Conservation (phyloP, 2,888 invertebrate genomes). For the Andrena hattorfiana region DNA sequence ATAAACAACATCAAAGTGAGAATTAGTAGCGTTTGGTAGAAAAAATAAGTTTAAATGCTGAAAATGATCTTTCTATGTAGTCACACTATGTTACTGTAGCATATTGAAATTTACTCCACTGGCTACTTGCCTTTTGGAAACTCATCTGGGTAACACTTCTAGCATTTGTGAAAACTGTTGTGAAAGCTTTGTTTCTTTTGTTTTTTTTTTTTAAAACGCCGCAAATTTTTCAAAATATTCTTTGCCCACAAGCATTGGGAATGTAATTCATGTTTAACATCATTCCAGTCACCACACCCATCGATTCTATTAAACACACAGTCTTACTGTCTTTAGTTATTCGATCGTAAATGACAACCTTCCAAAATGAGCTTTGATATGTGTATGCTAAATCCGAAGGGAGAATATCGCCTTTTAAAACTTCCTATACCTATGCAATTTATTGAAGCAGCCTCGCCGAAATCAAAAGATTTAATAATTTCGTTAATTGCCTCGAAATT, state of each 20-base stretch:
- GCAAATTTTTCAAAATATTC: neutral
- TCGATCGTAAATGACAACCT: neutral
- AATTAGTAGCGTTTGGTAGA: neutral
- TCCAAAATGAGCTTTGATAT: neutral
- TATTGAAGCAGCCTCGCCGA: neutral
- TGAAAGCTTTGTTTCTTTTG: neutral
- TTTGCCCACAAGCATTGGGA: neutral
- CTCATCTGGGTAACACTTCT: neutral
- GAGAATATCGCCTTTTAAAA: neutral
- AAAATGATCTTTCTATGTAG: neutral
- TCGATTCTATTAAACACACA: neutral
- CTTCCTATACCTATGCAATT: neutral
- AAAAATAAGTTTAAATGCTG: constrained; percentile 7
- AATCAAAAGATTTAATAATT: neutral
- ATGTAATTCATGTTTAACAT: neutral
- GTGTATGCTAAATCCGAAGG: neutral
- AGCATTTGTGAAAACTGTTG: neutral
- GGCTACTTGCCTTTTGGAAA: neutral
- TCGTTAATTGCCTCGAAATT: neutral
- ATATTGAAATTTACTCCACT: constrained; percentile 1
- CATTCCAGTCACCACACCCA: neutral
- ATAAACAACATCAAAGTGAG: neutral
- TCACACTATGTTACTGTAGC: constrained; percentile 3
- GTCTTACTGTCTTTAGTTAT: neutral
- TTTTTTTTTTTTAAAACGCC: neutral